Percentiles rank a stretch among this genome's conserved stretches.
phyloP scores from a whole-genome alignment of 2,888 invertebrate genomes.

The Pollenia griseotomentosa region DNA sequence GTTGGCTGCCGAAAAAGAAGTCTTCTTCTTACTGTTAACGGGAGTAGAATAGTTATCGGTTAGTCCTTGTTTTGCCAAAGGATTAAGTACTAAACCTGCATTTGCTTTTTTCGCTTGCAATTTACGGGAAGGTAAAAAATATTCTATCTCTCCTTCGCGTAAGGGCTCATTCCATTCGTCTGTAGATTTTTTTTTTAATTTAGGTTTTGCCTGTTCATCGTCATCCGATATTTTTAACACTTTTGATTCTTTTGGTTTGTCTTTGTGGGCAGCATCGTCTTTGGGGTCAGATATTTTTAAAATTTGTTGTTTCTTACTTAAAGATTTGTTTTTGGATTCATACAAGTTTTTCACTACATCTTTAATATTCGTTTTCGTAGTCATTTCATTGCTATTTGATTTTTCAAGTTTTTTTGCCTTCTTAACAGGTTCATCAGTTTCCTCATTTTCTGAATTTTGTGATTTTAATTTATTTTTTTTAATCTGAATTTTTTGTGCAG shows the following conservation, averaged over 20 bases:
- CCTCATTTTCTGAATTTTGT: conserved; percentile 5
- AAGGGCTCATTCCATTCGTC: conserved; percentile 84
- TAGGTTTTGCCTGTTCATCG: conserved; percentile 39
- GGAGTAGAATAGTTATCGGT: conserved; percentile 71
- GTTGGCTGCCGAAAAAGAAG: conserved; percentile 43
- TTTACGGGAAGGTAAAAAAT: conserved; percentile 81
- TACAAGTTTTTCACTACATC: not conserved
- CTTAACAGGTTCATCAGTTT: conserved; percentile 3
- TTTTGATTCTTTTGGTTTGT: conserved; percentile 55
- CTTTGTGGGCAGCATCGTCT: conserved; percentile 26
- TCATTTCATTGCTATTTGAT: conserved; percentile 6
- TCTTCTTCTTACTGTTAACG: conserved; percentile 63
- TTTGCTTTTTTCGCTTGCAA: conserved; percentile 80
- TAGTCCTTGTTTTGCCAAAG: conserved; percentile 68
- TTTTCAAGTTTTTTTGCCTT: conserved; percentile 45
- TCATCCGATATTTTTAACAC: conserved; percentile 54
- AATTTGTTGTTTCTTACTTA: not conserved
- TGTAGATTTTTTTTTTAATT: conserved; percentile 41
- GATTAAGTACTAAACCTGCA: conserved; percentile 76
- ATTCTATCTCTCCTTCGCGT: conserved; percentile 84
- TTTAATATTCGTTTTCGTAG: conserved; percentile 1
- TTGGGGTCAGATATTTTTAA: conserved; percentile 27
- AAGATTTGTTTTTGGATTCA: not conserved
- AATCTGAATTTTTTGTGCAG: not conserved
- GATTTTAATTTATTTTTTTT: conserved; percentile 44